These are phyloP conservation scores for Entomobrya proxima DNA, from an alignment of 2,888 invertebrate genomes.

Conservation along the genomic window DNA sequence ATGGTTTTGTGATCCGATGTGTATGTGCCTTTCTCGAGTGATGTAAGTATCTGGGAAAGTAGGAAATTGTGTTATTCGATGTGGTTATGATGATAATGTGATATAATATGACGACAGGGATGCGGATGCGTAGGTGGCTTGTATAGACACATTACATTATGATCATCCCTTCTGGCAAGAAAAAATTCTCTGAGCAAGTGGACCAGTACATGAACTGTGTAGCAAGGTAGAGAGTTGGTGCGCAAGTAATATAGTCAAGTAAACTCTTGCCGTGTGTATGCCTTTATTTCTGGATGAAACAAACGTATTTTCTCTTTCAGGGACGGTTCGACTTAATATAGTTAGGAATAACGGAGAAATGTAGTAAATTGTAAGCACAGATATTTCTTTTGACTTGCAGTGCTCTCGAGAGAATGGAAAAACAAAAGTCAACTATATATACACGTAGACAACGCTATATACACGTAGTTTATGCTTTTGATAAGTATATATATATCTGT, in stretches of 20 bases:
- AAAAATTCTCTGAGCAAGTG: neutral
- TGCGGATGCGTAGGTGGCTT: conserved; percentile 13
- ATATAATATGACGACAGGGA: neutral
- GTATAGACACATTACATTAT: conserved; percentile 7
- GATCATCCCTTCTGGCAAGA: conserved; percentile 20
- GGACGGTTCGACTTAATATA: neutral
- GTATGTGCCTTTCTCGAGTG: too few species aligned
- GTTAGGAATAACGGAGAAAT: neutral
- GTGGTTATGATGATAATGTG: neutral
- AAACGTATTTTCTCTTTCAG: neutral
- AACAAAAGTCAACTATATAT: conserved; percentile 21
- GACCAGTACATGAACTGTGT: neutral
- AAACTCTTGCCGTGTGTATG: too few species aligned
- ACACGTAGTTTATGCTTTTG: too few species aligned
- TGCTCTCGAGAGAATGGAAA: conserved; percentile 1
- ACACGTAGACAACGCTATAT: too few species aligned
- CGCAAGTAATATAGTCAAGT: too few species aligned
- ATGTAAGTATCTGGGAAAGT: neutral
- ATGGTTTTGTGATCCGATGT: too few species aligned
- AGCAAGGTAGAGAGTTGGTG: too few species aligned
- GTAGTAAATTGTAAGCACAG: neutral
- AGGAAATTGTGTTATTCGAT: neutral
- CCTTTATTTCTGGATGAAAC: too few species aligned
- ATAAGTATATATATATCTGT: too few species aligned
- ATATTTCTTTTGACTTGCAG: conserved; percentile 24